A percentile compares a stretch with the other conserved stretches of the same genome.
Conservation (phyloP, 2,797 vertebrate genomes). For the Eutrigla gurnardus region DNA sequence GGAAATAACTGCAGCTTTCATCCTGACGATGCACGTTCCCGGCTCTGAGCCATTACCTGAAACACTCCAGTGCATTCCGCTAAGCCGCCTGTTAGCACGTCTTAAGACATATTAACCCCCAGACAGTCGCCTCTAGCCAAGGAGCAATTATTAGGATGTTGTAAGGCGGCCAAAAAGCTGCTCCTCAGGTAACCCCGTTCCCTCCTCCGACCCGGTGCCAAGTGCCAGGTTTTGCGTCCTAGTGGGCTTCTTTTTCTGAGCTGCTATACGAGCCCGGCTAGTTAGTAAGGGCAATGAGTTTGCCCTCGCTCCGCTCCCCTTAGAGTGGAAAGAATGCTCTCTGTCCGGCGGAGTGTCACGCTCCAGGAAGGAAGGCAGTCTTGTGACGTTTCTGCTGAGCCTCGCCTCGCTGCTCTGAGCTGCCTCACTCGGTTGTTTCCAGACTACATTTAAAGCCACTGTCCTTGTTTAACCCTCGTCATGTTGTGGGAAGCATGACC, state of each 20-base stretch:
- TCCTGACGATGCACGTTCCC: neutral
- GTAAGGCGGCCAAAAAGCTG: slow-evolving; percentile 6
- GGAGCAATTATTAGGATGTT: slow-evolving; percentile 15
- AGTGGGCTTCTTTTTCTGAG: slow-evolving; percentile 16
- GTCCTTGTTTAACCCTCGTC: neutral
- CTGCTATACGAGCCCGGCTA: slow-evolving; percentile 24
- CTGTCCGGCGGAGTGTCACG: slow-evolving; percentile 65
- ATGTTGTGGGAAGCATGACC: neutral
- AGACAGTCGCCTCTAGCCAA: slow-evolving; percentile 24
- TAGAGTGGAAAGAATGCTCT: slow-evolving; percentile 76
- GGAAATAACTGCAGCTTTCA: neutral
- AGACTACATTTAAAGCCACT: neutral
- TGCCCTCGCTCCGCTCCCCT: slow-evolving; percentile 54
- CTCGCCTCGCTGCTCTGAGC: slow-evolving; percentile 20
- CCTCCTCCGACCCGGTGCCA: slow-evolving; percentile 24
- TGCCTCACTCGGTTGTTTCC: slow-evolving; percentile 4
- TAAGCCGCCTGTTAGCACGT: slow-evolving; percentile 23
- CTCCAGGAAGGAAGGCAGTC: slow-evolving; percentile 72
- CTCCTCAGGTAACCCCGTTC: slow-evolving; percentile 38
- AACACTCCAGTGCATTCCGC: slow-evolving; percentile 6
- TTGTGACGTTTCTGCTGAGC: slow-evolving; percentile 69
- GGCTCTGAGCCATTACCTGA: neutral
- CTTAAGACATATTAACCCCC: slow-evolving; percentile 49
- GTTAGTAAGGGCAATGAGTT: slow-evolving; percentile 59
- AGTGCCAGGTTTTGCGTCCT: slow-evolving; percentile 10